Base-by-base conservation (phyloP, 2,888 invertebrate species). In the Beris chalybata region DNA sequence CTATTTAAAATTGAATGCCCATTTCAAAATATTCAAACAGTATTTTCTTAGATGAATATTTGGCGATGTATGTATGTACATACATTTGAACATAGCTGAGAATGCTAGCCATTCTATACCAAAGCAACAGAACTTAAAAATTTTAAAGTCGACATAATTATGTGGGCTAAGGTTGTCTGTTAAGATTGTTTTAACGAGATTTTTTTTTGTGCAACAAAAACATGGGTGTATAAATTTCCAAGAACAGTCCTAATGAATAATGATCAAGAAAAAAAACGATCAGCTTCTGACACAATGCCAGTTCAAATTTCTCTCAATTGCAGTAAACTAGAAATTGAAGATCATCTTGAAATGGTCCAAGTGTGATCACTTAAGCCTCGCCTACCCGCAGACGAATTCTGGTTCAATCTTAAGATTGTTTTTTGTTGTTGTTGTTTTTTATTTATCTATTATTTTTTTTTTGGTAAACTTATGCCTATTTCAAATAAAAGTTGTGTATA, bases 251-350 rank as follows among this genome's bases (percentile, higher is more conserved):
- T 61, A 61, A 61, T 61, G 61, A 61, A 61, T 61, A 61, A 50
- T 50, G 32, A 61, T 50, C 50, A 52, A 29, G 50, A 38, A 61
- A 61, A 61, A 61, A 15, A 61, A 9, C 61, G 50, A 61, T 61
- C 61, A 61, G 61, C 61, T 61, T 61, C 61, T 61, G 58, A 61
- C 61, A 61, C 61, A 61, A 61, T 43, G 52, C 61, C 61, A 61
- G 61, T 50, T 52, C 50, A 44, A 61, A 52, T 52, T 61, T 52
- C 61, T 52, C 61, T 47, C 32, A 29, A 58, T 58, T 45, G 58
- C 45, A 29, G 48, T 52, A 61, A 38, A 61, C 43, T 30, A 50
- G 61, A 50, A 61, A 50, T 11, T 61, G 15, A 43, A 61, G 61
- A 32, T 50, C 22, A 30, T 43, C 22, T 61, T 43, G 50, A 61